Percentiles rank a stretch among this genome's conserved stretches.
Conservation (phyloP, 2,888 invertebrate genomes). For the Achlya flavicornis region DNA sequence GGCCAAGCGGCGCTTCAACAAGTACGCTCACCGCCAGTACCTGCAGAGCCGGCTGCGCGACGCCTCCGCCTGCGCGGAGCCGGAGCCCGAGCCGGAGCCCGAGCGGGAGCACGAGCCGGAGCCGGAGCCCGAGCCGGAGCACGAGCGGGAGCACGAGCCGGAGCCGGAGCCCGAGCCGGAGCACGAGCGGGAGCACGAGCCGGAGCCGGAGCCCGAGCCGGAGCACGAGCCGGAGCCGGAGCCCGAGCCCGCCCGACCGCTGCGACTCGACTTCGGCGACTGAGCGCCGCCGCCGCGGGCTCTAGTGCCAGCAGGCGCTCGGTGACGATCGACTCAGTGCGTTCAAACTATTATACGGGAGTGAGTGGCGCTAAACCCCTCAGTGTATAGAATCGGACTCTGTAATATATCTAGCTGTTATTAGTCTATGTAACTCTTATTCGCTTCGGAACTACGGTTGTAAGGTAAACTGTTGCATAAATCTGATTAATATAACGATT, state of each 20-base stretch:
- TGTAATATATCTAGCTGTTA: slow-evolving; percentile 64
- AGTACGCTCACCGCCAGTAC: slow-evolving; percentile 81
- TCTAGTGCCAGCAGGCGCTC: neutral
- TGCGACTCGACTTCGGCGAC: slow-evolving; percentile 26
- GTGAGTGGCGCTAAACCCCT: slow-evolving; percentile 6
- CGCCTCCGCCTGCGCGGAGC: slow-evolving; percentile 18
- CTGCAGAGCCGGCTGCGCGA: slow-evolving; percentile 51
- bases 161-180: no score
- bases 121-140: neutral
- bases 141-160: no score
- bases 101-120: slow-evolving; percentile 4
- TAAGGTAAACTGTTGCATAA: slow-evolving; percentile 78
- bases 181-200: slow-evolving; percentile 26
- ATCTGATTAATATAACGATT: slow-evolving; percentile 79
- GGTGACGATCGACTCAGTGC: neutral
- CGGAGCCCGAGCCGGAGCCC: slow-evolving; percentile 29
- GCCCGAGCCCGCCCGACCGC: slow-evolving; percentile 4
- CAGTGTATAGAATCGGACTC: slow-evolving; percentile 28
- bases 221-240: neutral
- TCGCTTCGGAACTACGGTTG: slow-evolving; percentile 76
- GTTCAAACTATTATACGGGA: neutral
- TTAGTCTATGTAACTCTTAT: slow-evolving; percentile 67
- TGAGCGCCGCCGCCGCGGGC: slow-evolving; percentile 16
- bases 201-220: slow-evolving; percentile 27
- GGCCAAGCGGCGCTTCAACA: slow-evolving; percentile 82